Evolutionary conservation across 2,797 vertebrate species (phyloP).

Genomic region (Cuniculus paca): DNA sequence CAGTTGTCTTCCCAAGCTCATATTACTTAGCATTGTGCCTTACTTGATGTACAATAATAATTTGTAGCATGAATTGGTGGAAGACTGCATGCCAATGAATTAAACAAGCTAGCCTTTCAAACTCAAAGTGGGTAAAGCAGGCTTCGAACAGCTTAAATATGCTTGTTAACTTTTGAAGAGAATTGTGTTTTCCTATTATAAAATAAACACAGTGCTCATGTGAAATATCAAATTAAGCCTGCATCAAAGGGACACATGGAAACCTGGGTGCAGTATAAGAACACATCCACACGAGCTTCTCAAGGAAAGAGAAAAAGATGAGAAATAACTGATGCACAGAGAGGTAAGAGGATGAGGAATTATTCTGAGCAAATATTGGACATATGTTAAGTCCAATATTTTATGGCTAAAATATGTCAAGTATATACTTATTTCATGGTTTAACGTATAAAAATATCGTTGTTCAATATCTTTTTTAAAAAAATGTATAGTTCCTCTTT

Average conservation of each 20-base stretch:
- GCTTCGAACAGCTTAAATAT: conserved; percentile 67
- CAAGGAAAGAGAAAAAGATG: conserved; percentile 26
- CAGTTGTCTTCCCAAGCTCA: conserved; percentile 38
- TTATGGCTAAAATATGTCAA: conserved; percentile 1
- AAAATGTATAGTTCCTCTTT: neutral
- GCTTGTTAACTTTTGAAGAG: conserved; percentile 73
- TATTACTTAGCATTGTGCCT: neutral
- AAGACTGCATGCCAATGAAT: conserved; percentile 50
- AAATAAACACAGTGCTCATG: conserved; percentile 77
- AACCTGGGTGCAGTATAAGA: conserved; percentile 59
- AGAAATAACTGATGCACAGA: neutral
- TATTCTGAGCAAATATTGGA: conserved; percentile 43
- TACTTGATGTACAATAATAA: neutral
- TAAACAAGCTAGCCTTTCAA: conserved; percentile 65
- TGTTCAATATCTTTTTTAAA: conserved; percentile 55
- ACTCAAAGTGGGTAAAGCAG: neutral
- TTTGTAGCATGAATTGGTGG: neutral
- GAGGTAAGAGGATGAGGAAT: neutral
- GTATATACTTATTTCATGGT: conserved; percentile 44
- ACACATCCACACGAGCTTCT: conserved; percentile 39
- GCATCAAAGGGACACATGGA: conserved; percentile 67
- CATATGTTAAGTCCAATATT: conserved; percentile 7
- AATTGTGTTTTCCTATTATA: conserved; percentile 70
- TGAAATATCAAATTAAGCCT: conserved; percentile 77
- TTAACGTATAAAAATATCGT: conserved; percentile 45